Conservation (phyloP, 2,113 vertebrate species). For the Todiramphus saurophagus region DNA sequence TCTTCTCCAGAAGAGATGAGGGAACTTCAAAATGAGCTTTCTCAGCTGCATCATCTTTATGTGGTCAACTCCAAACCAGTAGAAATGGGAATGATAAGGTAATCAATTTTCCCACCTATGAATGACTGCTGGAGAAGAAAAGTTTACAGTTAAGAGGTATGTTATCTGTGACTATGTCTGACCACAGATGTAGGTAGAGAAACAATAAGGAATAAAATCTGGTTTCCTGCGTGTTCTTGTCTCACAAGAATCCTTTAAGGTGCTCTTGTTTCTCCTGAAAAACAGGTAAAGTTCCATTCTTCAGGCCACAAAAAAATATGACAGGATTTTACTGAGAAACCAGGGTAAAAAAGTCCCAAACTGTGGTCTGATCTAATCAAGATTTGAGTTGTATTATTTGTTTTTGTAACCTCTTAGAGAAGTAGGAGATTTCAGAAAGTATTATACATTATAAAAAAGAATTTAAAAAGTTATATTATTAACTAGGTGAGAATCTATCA, state of each 20-base stretch:
- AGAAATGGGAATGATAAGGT: not conserved
- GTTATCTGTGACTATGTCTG: not conserved
- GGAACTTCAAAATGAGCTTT: not conserved
- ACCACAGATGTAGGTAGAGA: not conserved
- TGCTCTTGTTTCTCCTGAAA: not conserved
- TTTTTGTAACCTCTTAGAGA: not conserved
- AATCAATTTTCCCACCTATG: not conserved
- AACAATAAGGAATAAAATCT: not conserved
- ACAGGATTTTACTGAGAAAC: not conserved
- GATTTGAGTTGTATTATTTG: not conserved
- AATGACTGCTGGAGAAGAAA: not conserved
- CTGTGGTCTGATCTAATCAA: not conserved
- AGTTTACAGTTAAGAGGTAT: not conserved
- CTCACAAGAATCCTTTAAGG: not conserved
- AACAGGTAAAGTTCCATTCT: not conserved
- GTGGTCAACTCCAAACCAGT: not conserved
- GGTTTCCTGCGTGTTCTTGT: not conserved
- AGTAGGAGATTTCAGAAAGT: not conserved
- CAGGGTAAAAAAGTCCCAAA: not conserved
- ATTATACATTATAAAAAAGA: not conserved
- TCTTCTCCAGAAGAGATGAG: not conserved
- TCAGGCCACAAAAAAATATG: not conserved
- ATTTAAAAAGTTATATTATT: too few species aligned
- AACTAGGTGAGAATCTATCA: not conserved
- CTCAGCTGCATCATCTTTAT: not conserved